These are phyloP conservation scores for Trematomus bernacchii DNA, from an alignment of 2,797 vertebrate species.

Conservation along the genomic window DNA sequence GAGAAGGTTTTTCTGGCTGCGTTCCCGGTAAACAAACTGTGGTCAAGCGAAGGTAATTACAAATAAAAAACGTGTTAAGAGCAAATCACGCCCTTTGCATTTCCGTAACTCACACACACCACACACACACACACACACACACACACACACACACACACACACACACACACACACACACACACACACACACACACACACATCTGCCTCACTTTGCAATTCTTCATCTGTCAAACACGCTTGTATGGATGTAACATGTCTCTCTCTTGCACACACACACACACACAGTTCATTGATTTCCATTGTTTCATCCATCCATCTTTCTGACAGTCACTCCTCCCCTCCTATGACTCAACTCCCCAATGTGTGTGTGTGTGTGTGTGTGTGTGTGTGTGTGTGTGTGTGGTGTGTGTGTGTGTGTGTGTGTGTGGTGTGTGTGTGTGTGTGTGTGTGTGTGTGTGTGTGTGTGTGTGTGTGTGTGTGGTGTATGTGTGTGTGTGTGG, in stretches of 20 bases:
- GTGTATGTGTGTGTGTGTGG: too few species aligned
- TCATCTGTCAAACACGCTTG: slow-evolving; percentile 53
- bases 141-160: slow-evolving; percentile 6
- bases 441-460: too few species aligned
- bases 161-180: slow-evolving; percentile 17
- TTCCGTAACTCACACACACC: slow-evolving; percentile 2
- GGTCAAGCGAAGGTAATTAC: slow-evolving; percentile 65
- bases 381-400: too few species aligned
- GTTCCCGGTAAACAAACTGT: slow-evolving; percentile 53
- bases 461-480: too few species aligned
- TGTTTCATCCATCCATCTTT: slow-evolving; percentile 70
- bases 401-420: too few species aligned
- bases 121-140: background rate
- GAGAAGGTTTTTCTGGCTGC: background rate
- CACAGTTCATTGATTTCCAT: slow-evolving; percentile 65
- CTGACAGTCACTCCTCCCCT: slow-evolving; percentile 66
- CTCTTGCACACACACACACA: slow-evolving; percentile 13
- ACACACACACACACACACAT: slow-evolving; percentile 16
- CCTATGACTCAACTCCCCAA: slow-evolving; percentile 59
- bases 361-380: background rate
- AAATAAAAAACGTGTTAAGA: slow-evolving; percentile 61
- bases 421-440: too few species aligned
- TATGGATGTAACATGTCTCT: slow-evolving; percentile 43
- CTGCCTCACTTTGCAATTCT: slow-evolving; percentile 18
- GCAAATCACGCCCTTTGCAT: slow-evolving; percentile 43